Conservation (phyloP, 2,888 invertebrate genomes). For the Apotomis capreana region DNA sequence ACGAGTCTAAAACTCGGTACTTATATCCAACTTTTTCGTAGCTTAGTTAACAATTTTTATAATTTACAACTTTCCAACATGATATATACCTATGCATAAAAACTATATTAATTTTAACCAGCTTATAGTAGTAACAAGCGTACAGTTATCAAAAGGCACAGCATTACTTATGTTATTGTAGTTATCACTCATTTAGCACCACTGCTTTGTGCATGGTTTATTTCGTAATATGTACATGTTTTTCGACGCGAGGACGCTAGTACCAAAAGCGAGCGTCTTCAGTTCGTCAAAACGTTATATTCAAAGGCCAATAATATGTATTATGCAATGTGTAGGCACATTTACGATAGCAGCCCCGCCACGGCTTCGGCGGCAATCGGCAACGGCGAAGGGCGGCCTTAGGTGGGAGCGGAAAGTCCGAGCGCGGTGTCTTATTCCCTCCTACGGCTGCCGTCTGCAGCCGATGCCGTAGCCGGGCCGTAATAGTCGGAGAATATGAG, state of each 20-base stretch:
- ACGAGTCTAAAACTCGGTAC: not conserved
- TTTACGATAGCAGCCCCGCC: no score
- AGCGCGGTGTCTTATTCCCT: no score
- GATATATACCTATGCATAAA: not conserved
- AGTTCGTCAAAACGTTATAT: no score
- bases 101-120: constrained; percentile 2
- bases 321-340: not conserved
- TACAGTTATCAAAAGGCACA: constrained; percentile 33
- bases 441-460: no score
- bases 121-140: constrained; percentile 26
- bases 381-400: no score
- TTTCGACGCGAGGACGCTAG: no score
- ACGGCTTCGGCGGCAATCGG: no score
- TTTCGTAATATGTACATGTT: not conserved
- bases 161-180: constrained; percentile 18
- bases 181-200: constrained; percentile 38
- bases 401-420: no score
- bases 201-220: constrained; percentile 15
- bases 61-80: constrained; percentile 17
- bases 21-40: not conserved
- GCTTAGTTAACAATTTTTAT: not conserved
- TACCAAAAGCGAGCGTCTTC: no score
- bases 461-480: no score
- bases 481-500: no score
- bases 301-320: not conserved